phyloP scores from a whole-genome alignment of 2,113 vertebrate species.

The Okapia johnstoni region DNA sequence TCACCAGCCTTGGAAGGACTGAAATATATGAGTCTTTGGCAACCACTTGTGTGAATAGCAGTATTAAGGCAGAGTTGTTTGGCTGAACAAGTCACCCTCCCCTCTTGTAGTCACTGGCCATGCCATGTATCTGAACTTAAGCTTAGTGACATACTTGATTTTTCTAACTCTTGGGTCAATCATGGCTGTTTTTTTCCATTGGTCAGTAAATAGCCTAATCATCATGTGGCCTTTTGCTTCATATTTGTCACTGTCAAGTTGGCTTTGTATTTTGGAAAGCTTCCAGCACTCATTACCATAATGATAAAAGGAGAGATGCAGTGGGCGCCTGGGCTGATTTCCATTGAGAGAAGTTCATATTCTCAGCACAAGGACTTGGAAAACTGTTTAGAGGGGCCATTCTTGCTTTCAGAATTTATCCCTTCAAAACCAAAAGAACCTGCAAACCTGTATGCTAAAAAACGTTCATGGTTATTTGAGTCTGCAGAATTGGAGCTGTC shows the following conservation, averaged over 20 bases:
- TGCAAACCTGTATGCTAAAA: background rate
- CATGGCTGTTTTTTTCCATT: background rate
- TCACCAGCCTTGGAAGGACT: background rate
- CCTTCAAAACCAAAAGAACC: conserved; percentile 8
- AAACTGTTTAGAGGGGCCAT: background rate
- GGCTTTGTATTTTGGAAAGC: conserved; percentile 41
- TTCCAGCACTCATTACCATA: conserved; percentile 41
- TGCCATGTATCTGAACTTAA: background rate
- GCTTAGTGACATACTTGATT: background rate
- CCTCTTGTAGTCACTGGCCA: background rate
- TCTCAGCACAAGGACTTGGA: background rate
- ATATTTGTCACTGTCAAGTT: conserved; percentile 45
- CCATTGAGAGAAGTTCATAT: background rate
- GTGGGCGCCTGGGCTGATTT: background rate
- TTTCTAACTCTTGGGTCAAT: background rate
- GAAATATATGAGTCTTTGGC: background rate
- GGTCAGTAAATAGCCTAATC: conserved; percentile 27
- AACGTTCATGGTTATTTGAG: background rate
- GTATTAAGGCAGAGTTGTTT: background rate
- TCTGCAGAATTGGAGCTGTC: background rate
- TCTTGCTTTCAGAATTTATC: background rate
- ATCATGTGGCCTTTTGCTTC: conserved; percentile 31
- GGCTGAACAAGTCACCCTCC: background rate
- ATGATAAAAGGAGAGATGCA: background rate
- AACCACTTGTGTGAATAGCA: background rate